phyloP scores from a whole-genome alignment of 2,888 invertebrate species.

The Drosophila infuscata region DNA sequence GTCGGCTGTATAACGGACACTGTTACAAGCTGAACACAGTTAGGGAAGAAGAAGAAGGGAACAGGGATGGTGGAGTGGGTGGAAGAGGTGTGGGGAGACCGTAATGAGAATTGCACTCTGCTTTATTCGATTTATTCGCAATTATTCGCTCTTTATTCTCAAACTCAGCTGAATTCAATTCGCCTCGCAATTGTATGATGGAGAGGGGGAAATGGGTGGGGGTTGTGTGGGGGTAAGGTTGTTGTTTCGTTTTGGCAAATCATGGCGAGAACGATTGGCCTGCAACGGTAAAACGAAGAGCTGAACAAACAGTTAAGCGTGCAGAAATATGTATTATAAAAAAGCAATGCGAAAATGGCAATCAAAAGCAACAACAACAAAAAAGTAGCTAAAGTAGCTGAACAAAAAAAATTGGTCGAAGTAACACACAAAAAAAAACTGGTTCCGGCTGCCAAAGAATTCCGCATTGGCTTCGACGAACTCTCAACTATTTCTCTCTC shows the following conservation, averaged over 20 bases:
- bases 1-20: constrained; percentile 35
- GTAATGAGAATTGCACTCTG: constrained; percentile 28
- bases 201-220: neutral
- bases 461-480: constrained; percentile 54
- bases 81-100: constrained; percentile 16
- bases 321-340: constrained; percentile 62
- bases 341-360: constrained; percentile 48
- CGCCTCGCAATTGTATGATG: constrained; percentile 13
- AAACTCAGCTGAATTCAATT: constrained; percentile 19
- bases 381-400: constrained; percentile 23
- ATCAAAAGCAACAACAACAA: constrained; percentile 36
- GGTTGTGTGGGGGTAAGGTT: constrained; percentile 1
- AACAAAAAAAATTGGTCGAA: constrained; percentile 56
- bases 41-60: neutral
- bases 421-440: constrained; percentile 70
- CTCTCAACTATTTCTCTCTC: constrained; percentile 34
- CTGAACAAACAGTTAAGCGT: constrained; percentile 72
- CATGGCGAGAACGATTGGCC: constrained; percentile 66
- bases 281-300: constrained; percentile 68
- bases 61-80: neutral
- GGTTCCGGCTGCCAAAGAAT: constrained; percentile 76
- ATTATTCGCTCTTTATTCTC: neutral
- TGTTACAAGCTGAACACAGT: neutral
- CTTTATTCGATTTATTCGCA: constrained; percentile 13
- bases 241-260: constrained; percentile 63